Evolutionary conservation across 2,113 vertebrate species (phyloP).

Genomic region (Festucalex cinctus): DNA sequence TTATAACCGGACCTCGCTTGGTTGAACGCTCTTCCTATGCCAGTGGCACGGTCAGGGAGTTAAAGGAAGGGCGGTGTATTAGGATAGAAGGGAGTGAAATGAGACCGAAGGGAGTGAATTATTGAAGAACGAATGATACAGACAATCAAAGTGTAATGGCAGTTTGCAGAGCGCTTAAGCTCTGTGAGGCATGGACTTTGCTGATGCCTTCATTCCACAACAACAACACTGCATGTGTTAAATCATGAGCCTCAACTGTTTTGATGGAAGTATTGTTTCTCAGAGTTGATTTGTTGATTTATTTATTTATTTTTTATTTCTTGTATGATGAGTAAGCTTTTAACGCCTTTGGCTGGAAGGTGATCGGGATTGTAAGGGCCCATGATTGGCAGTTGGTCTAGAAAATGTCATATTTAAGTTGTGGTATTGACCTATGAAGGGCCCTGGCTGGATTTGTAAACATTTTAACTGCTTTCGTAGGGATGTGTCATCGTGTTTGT

Average conservation of each 20-base stretch:
- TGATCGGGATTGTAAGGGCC: neutral
- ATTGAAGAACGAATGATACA: slow-evolving; percentile 59
- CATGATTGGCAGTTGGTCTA: neutral
- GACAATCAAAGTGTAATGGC: slow-evolving; percentile 71
- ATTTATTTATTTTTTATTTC: neutral
- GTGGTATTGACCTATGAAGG: neutral
- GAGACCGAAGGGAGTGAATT: slow-evolving; percentile 30
- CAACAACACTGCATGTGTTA: slow-evolving; percentile 28
- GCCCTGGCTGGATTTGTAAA: neutral
- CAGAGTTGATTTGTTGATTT: slow-evolving; percentile 7
- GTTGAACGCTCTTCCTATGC: slow-evolving; percentile 68
- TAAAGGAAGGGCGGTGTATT: slow-evolving; percentile 14
- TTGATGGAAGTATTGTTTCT: neutral
- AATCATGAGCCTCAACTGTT: slow-evolving; percentile 26
- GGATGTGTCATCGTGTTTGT: neutral
- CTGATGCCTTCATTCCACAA: slow-evolving; percentile 50
- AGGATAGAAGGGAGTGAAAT: slow-evolving; percentile 41
- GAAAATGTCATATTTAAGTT: neutral
- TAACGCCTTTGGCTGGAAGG: neutral
- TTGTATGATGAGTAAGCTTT: neutral
- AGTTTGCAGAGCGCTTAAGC: slow-evolving; percentile 62
- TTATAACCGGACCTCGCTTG: slow-evolving; percentile 71
- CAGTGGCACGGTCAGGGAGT: slow-evolving; percentile 49
- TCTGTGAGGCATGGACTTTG: slow-evolving; percentile 50
- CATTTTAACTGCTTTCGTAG: neutral